These are phyloP conservation scores for Xyrauchen texanus DNA, from an alignment of 2,113 vertebrate genomes.

Conservation along the genomic window DNA sequence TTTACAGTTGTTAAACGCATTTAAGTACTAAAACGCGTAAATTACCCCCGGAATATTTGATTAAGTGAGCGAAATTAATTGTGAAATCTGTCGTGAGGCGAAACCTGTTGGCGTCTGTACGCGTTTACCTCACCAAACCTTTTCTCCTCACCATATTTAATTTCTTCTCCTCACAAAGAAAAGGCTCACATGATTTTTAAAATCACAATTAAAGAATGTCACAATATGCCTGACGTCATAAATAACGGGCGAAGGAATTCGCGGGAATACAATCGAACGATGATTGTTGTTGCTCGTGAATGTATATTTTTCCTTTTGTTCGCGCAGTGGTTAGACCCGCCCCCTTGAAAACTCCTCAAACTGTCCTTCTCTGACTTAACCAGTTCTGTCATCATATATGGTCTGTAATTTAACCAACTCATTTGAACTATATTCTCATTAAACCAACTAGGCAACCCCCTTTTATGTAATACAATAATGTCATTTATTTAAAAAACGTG, in stretches of 20 bases:
- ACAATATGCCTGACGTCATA: neutral
- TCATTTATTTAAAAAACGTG: neutral
- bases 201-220: neutral
- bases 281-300: conserved; percentile 57
- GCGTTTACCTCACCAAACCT: conserved; percentile 6
- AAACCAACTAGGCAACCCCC: neutral
- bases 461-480: neutral
- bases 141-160: neutral
- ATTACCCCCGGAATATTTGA: no score
- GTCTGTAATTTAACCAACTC: neutral
- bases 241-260: neutral
- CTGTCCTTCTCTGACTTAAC: conserved; percentile 1
- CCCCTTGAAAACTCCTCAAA: conserved; percentile 50
- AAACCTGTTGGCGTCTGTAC: neutral
- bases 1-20: neutral
- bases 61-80: no score
- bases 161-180: conserved; percentile 10
- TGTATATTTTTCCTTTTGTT: conserved; percentile 66
- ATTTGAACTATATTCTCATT: neutral
- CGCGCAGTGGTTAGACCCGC: conserved; percentile 61
- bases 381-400: conserved; percentile 20
- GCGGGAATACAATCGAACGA: neutral
- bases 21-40: no score
- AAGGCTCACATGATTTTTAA: neutral
- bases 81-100: neutral